Base-by-base conservation (phyloP, 2,113 vertebrate genomes). In the Lipophrys pholis region DNA sequence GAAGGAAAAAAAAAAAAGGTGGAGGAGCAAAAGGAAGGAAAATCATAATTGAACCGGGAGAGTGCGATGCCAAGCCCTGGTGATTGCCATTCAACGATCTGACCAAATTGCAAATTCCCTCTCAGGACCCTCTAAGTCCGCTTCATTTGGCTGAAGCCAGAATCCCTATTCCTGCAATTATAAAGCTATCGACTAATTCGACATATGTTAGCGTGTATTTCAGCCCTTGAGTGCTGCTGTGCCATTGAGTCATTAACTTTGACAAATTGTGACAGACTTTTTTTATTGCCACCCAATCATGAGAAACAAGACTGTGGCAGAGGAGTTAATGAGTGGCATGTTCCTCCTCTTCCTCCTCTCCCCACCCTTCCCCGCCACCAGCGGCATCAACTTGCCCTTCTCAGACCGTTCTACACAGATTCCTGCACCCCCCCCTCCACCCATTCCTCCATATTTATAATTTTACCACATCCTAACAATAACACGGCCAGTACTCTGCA, bases 381-480 rank as follows among this genome's bases (percentile, higher is more conserved):
- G 8, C 65, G 68, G 15, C 62, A 12, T 42, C 2, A 46, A n/a
- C 69, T 14, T 42, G 8, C 57, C 48, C 50, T 55, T 45, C 21
- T 71, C 70, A 67, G 50, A 11, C 68, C 76, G 50, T 59, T 95
- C 93, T 94, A 65, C 82, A 77, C 36, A 73, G 74, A 90, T 89
- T 81, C 84, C 86, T 88, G 58, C 93, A 93, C 71, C 48, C 94
- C 92, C 63, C 70, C 3, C 14, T 63, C 43, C 62, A 43, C 66
- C 43, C 62, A 43, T 94, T 94, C 94, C 93, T 95, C 93, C 95
- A 96, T 95, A 97, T 96, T 96, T 97, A 96, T 97, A 95, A 96
- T 97, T 98, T 97, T 96, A 98, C 97, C 97, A 98, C 97, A 98
- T 99, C 97, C 97, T 97, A 97, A 98, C 96, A 97, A 98, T 97